Percentiles rank a stretch among this genome's conserved stretches.
These are phyloP conservation scores for Miltochrista miniata DNA, from an alignment of 2,888 invertebrate species.

Conservation along the genomic window DNA sequence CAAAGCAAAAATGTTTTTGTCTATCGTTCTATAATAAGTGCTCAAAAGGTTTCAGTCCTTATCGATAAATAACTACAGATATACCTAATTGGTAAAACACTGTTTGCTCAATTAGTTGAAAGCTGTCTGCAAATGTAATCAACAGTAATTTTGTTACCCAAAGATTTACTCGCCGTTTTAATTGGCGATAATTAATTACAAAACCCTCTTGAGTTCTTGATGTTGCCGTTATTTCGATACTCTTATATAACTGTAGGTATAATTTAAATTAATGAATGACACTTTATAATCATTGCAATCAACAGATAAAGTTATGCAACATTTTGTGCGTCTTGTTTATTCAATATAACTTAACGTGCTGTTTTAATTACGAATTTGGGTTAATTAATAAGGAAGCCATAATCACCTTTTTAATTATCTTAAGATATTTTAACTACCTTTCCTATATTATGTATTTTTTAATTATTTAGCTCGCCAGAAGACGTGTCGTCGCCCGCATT, in stretches of 20 bases:
- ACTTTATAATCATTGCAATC: no score
- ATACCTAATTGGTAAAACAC: not conserved
- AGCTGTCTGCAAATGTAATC: not conserved
- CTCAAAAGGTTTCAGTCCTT: not conserved
- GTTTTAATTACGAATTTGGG: not conserved
- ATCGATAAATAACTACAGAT: not conserved
- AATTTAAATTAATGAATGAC: no score
- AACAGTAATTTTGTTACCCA: not conserved
- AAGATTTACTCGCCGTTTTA: not conserved
- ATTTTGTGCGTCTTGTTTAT: not conserved
- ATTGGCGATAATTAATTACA: not conserved
- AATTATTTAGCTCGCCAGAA: no score
- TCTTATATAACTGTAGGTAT: no score
- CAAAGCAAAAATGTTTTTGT: conserved; percentile 2
- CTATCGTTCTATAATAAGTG: not conserved
- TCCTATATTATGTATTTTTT: no score
- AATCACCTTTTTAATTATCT: not conserved
- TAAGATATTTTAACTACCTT: not conserved
- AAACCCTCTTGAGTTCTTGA: no score
- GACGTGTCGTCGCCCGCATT: no score
- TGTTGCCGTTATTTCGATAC: no score
- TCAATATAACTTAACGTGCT: not conserved
- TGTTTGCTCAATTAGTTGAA: conserved; percentile 11
- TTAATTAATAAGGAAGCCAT: not conserved
- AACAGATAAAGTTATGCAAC: no score